A percentile compares a stretch with the other conserved stretches of the same genome.
phyloP scores from a whole-genome alignment of 2,888 invertebrate species.

The Thymelicus lineola region DNA sequence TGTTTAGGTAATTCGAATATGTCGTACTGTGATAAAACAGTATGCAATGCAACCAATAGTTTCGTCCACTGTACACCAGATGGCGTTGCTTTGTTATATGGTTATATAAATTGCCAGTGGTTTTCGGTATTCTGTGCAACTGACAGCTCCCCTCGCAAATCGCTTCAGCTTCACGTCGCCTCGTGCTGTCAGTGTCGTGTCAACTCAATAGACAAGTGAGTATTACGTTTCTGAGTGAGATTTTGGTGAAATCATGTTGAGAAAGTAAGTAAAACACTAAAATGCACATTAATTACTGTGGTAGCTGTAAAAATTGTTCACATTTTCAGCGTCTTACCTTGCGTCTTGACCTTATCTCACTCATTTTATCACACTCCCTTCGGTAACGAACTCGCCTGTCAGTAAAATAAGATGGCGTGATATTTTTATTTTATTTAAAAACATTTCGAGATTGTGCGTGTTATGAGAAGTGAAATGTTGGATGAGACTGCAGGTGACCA shows the following conservation, averaged over 20 bases:
- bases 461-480: background rate
- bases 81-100: background rate
- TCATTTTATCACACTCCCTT: background rate
- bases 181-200: background rate
- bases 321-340: background rate
- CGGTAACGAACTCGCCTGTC: background rate
- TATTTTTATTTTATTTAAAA: background rate
- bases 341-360: background rate
- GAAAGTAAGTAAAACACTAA: background rate
- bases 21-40: no score
- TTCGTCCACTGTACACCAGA: background rate
- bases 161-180: background rate
- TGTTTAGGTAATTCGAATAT: no score
- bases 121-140: background rate
- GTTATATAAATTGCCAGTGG: no score
- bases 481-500: background rate
- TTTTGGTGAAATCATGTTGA: background rate
- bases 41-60: background rate
- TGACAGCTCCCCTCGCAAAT: background rate
- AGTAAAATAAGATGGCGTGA: background rate
- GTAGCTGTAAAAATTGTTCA: background rate
- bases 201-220: background rate
- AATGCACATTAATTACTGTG: background rate
- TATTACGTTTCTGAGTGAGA: background rate
- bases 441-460: background rate